These are phyloP conservation scores for Salvelinus alpinus DNA, from an alignment of 2,113 vertebrate species.

Conservation along the genomic window DNA sequence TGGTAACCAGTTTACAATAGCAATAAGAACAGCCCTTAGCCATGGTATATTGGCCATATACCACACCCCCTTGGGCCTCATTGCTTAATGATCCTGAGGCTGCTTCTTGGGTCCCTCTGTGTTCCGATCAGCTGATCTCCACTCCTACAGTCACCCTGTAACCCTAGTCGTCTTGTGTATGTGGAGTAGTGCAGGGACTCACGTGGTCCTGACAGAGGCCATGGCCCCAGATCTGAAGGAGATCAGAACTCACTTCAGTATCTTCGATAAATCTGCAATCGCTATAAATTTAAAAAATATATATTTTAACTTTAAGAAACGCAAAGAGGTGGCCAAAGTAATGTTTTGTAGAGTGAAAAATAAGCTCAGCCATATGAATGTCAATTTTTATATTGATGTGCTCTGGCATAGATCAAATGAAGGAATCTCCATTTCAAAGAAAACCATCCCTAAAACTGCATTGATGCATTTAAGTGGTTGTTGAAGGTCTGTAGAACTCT, in stretches of 20 bases:
- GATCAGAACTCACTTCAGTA: not conserved
- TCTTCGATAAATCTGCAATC: conserved; percentile 16
- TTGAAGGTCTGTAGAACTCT: conserved; percentile 10
- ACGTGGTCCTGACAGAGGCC: not conserved
- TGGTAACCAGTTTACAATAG: too few species aligned
- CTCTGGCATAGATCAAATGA: conserved; percentile 55
- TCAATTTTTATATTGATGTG: conserved; percentile 23
- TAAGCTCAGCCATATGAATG: conserved; percentile 45
- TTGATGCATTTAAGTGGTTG: too few species aligned
- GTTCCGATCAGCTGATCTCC: conserved; percentile 25
- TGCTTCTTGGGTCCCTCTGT: not conserved
- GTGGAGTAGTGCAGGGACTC: not conserved
- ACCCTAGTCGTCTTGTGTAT: conserved; percentile 13
- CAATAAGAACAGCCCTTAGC: too few species aligned
- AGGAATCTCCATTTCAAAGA: conserved; percentile 37
- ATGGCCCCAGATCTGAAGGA: conserved; percentile 10
- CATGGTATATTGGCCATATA: too few species aligned
- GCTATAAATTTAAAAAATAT: not conserved
- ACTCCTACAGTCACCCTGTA: conserved; percentile 29
- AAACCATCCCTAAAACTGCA: conserved; percentile 18
- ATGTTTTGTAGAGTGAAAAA: conserved; percentile 17
- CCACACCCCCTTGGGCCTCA: too few species aligned
- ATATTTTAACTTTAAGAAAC: not conserved
- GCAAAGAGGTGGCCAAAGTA: conserved; percentile 18
- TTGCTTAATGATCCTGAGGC: not conserved